Evolutionary conservation across 2,797 vertebrate species (phyloP).

Genomic region (Apogon talboti): DNA sequence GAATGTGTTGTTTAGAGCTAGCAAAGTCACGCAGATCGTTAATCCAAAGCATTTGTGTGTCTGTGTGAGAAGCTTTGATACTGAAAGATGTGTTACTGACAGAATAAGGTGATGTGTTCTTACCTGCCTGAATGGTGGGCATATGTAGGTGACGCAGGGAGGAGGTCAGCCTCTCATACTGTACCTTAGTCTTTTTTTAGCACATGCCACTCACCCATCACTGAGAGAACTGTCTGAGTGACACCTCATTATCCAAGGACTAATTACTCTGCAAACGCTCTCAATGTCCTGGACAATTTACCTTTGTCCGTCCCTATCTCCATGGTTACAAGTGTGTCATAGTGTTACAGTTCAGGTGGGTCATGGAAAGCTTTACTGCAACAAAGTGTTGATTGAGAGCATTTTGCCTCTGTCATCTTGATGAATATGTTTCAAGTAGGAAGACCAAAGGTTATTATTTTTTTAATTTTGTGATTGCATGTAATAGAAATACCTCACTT

Average conservation of each 20-base stretch:
- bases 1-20: conserved; percentile 11
- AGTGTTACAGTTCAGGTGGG: conserved; percentile 11
- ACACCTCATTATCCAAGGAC: conserved; percentile 71
- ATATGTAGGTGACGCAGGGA: conserved; percentile 23
- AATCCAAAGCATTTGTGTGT: conserved; percentile 8
- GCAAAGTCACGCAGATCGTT: conserved; percentile 15
- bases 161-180: conserved; percentile 50
- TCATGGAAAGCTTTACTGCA: conserved; percentile 18
- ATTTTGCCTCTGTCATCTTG: conserved; percentile 18
- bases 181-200: conserved; percentile 63
- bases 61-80: conserved; percentile 3
- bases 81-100: conserved; percentile 53
- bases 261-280: conserved; percentile 65
- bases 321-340: conserved; percentile 54
- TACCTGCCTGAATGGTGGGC: conserved; percentile 5
- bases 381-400: conserved; percentile 13
- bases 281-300: conserved; percentile 56
- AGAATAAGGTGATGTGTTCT: conserved; percentile 44
- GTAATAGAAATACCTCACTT: conserved; percentile 68
- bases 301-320: conserved; percentile 43
- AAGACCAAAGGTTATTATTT: conserved; percentile 68
- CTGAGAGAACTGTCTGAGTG: conserved; percentile 53
- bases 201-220: conserved; percentile 31
- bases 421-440: conserved; percentile 28
- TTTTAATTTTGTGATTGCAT: conserved; percentile 47